Evolutionary conservation across 1,140 invertebrate genomes (phyloP).

Genomic region (Aphaenogaster rudis): DNA sequence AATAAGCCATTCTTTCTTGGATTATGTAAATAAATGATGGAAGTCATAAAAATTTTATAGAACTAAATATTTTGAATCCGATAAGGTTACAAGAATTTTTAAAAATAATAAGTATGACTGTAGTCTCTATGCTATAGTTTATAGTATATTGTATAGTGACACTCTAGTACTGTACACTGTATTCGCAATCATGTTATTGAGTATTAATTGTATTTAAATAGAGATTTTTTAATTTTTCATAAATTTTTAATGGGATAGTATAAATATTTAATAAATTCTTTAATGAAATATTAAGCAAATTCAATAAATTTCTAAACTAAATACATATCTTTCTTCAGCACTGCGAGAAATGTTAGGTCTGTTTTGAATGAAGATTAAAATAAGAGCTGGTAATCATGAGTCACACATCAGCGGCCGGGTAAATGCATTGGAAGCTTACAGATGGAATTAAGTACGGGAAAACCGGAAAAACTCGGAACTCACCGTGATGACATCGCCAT

Average conservation of each 20-base stretch:
- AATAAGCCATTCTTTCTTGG: not conserved
- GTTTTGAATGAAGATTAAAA: not conserved
- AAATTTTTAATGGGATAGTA: not conserved
- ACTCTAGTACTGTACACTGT: not conserved
- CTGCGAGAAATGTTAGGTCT: not conserved
- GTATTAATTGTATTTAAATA: not conserved
- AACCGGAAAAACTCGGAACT: slow-evolving; percentile 37
- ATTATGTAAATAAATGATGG: not conserved
- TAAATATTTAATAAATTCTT: not conserved
- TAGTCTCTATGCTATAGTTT: not conserved
- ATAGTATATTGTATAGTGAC: not conserved
- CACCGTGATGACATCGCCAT: slow-evolving; percentile 74
- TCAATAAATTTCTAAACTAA: not conserved
- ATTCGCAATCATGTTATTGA: not conserved
- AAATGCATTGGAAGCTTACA: not conserved
- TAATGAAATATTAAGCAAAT: not conserved
- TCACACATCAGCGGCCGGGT: too few relatives aligned
- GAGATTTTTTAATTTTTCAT: not conserved
- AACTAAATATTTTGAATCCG: not conserved
- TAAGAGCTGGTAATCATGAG: not conserved
- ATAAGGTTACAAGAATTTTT: not conserved
- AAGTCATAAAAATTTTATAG: not conserved
- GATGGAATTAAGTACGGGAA: not conserved
- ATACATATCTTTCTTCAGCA: not conserved
- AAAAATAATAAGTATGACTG: not conserved